Percentiles rank a stretch among this genome's conserved stretches.
phyloP scores from a whole-genome alignment of 2,113 vertebrate genomes.

The Scophthalmus maximus region DNA sequence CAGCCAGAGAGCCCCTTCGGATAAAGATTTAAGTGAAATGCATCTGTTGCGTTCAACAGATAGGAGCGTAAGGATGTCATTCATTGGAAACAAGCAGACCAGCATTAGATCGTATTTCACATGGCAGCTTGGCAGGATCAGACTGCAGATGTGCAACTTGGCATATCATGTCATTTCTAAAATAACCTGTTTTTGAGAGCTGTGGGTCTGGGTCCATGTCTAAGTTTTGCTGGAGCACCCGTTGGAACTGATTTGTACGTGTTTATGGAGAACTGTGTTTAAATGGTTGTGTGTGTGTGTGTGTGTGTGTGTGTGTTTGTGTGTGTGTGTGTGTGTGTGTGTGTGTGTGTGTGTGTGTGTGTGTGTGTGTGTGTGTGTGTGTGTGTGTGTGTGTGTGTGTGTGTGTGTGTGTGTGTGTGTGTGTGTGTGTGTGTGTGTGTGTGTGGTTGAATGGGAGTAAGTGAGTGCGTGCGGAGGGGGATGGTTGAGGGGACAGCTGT shows the following conservation, averaged over 20 bases:
- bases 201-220: constrained; percentile 66
- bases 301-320: constrained; percentile 28
- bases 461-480: constrained; percentile 74
- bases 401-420: constrained; percentile 44
- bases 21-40: constrained; percentile 52
- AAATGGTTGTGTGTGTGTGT: constrained; percentile 59
- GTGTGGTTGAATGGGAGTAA: constrained; percentile 72
- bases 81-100: constrained; percentile 72
- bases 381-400: constrained; percentile 49
- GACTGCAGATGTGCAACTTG: constrained; percentile 87
- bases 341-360: constrained; percentile 60
- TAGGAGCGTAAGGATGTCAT: constrained; percentile 76
- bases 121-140: constrained; percentile 76
- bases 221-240: constrained; percentile 55
- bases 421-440: constrained; percentile 38
- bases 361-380: constrained; percentile 74
- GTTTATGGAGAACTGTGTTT: constrained; percentile 73
- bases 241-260: constrained; percentile 68
- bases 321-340: constrained; percentile 47
- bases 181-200: constrained; percentile 73
- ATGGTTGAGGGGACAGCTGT: constrained; percentile 83
- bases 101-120: constrained; percentile 69
- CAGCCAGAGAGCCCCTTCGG: constrained; percentile 40
- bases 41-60: constrained; percentile 67
- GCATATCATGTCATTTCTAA: constrained; percentile 81